phyloP scores from a whole-genome alignment of 2,797 vertebrate genomes.

The Pterois miles region DNA sequence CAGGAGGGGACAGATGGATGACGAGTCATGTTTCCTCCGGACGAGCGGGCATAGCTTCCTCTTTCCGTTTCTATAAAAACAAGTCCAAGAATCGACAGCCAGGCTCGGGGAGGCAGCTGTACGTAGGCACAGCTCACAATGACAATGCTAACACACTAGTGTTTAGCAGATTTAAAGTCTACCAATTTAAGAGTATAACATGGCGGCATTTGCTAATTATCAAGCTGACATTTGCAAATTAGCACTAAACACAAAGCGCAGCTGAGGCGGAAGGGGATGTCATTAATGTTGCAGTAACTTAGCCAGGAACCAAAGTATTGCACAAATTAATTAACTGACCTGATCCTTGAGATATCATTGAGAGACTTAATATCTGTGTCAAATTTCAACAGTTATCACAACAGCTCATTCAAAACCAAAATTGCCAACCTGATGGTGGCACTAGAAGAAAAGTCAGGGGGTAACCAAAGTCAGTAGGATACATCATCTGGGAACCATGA shows the following conservation, averaged over 20 bases:
- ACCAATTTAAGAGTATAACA: background rate
- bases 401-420: background rate
- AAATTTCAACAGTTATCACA: background rate
- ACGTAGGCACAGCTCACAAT: background rate
- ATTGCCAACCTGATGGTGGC: background rate
- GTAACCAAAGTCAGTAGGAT: background rate
- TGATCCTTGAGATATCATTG: background rate
- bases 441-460: background rate
- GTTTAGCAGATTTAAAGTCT: background rate
- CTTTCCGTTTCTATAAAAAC: conserved; percentile 2
- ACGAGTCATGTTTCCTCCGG: conserved; percentile 15
- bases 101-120: background rate
- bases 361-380: background rate
- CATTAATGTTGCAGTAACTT: background rate
- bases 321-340: background rate
- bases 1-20: conserved; percentile 19
- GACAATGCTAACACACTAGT: background rate
- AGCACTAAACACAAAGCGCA: background rate
- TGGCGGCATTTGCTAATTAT: background rate
- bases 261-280: background rate
- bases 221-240: background rate
- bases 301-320: background rate
- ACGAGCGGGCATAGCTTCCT: conserved; percentile 7
- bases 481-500: background rate
- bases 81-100: background rate